These are phyloP conservation scores for Pempheris klunzingeri DNA, from an alignment of 2,797 vertebrate species.

Conservation along the genomic window DNA sequence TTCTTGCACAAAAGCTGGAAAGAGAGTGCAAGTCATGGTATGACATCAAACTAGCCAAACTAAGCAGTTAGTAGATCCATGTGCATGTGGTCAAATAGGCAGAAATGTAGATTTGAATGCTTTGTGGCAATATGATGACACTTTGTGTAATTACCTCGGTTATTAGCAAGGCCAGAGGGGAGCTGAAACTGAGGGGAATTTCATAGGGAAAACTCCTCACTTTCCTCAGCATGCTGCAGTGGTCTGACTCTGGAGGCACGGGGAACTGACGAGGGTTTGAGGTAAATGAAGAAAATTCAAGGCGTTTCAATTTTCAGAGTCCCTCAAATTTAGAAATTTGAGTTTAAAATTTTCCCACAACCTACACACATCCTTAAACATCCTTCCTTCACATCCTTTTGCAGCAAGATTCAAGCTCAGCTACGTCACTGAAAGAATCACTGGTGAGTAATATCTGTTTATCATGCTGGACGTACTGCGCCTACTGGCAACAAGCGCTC, in stretches of 20 bases:
- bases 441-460: constrained; percentile 9
- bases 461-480: constrained; percentile 1
- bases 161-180: constrained; percentile 87
- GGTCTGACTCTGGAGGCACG: constrained; percentile 88
- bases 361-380: neutral
- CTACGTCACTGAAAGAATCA: constrained; percentile 15
- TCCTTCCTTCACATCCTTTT: neutral
- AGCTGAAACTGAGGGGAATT: constrained; percentile 85
- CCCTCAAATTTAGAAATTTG: neutral
- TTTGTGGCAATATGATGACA: neutral
- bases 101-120: neutral
- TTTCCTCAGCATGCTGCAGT: constrained; percentile 90
- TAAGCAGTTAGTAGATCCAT: neutral
- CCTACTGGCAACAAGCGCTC: constrained; percentile 61
- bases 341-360: neutral
- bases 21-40: neutral
- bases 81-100: neutral
- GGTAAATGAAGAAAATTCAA: neutral
- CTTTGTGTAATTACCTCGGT: constrained; percentile 85
- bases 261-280: constrained; percentile 86
- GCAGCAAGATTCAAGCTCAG: neutral
- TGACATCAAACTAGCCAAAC: neutral
- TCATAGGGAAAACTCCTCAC: constrained; percentile 85
- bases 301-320: neutral
- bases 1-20: constrained; percentile 91